A percentile compares a stretch with the other conserved stretches of the same genome.
These are phyloP conservation scores for Apolygus lucorum DNA, from an alignment of 1,140 invertebrate genomes.

Conservation along the genomic window DNA sequence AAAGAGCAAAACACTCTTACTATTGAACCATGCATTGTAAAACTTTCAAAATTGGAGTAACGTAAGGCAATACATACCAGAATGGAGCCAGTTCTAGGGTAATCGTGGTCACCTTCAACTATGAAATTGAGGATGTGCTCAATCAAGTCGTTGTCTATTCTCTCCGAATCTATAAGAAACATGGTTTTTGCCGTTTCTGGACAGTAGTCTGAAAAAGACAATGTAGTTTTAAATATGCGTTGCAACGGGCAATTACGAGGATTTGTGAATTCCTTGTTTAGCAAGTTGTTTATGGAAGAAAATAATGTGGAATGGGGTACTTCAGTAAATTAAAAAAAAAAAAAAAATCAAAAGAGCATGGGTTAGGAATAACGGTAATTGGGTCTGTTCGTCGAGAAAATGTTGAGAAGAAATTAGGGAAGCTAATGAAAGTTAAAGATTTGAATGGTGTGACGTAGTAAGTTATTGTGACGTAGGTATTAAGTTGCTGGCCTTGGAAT, in stretches of 20 bases:
- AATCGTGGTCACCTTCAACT: constrained; percentile 55
- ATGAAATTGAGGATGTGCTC: constrained; percentile 57
- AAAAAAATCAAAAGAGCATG: no score
- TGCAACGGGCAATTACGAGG: not conserved
- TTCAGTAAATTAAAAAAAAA: no score
- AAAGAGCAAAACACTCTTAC: no score
- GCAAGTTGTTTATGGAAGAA: not conserved
- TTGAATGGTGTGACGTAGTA: no score
- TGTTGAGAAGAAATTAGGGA: no score
- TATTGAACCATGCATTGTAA: constrained; percentile 8
- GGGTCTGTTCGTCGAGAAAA: no score
- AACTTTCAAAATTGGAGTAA: not conserved
- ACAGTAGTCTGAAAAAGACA: constrained; percentile 44
- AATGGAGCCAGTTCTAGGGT: constrained; percentile 64
- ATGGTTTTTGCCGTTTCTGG: constrained; percentile 60
- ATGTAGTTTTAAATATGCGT: no score
- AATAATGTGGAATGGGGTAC: not conserved
- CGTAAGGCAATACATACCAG: constrained; percentile 40
- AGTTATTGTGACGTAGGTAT: no score
- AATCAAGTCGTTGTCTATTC: constrained; percentile 73
- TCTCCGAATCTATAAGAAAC: constrained; percentile 63
- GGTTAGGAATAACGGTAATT: no score
- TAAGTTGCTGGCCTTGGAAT: no score
- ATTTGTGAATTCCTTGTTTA: not conserved
- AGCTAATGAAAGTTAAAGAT: no score